phyloP scores from a whole-genome alignment of 2,113 vertebrate genomes.

The Benthochromis sp. region DNA sequence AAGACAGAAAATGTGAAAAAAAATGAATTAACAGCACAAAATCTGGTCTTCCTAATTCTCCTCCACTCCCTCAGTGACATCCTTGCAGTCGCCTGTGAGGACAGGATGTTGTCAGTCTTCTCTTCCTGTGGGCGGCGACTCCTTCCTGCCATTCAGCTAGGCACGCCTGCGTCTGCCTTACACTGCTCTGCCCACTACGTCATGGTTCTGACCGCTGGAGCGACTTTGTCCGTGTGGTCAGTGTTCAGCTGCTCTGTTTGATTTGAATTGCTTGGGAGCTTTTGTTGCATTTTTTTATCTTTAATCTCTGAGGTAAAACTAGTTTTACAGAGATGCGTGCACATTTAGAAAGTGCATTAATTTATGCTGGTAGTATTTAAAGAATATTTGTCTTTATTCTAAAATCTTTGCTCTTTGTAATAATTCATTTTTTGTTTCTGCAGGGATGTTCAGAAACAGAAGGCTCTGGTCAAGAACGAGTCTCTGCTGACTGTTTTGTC shows the following conservation, averaged over 20 bases:
- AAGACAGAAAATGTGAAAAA: not conserved
- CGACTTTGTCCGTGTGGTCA: constrained; percentile 89
- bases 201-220: constrained; percentile 88
- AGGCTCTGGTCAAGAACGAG: constrained; percentile 87
- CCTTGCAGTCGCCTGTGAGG: constrained; percentile 86
- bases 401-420: not conserved
- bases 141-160: constrained; percentile 86
- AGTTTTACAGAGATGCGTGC: not conserved
- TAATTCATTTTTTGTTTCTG: not conserved
- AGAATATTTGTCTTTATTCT: not conserved
- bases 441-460: constrained; percentile 90
- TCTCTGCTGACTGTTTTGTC: constrained; percentile 86
- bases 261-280: accelerated
- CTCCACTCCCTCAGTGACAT: constrained; percentile 72
- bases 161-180: constrained; percentile 82
- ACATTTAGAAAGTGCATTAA: accelerated
- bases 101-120: constrained; percentile 87
- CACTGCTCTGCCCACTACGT: constrained; percentile 87
- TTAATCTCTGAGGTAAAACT: not conserved
- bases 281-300: not conserved
- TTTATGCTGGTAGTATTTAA: not conserved
- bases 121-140: constrained; percentile 88
- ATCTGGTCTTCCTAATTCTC: not conserved
- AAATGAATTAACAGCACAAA: not conserved
- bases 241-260: constrained; percentile 14